Evolutionary conservation across 1,140 invertebrate genomes (phyloP).

Genomic region (Manduca sexta): DNA sequence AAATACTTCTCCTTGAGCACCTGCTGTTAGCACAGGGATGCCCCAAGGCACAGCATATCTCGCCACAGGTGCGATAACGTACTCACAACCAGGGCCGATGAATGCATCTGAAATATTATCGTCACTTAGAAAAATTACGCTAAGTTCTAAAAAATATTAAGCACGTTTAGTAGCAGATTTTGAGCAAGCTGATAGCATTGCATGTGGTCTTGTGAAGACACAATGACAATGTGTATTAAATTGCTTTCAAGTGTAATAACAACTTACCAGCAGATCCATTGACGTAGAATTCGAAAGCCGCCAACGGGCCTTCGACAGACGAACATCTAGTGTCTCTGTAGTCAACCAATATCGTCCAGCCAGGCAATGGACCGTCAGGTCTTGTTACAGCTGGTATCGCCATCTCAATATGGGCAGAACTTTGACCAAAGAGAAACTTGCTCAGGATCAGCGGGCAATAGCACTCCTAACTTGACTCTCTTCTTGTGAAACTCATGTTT

Average conservation of each 20-base stretch:
- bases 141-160: too few relatives aligned
- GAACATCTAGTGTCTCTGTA: constrained; percentile 86
- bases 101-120: constrained; percentile 83
- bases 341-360: constrained; percentile 79
- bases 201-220: too few relatives aligned
- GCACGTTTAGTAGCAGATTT: too few relatives aligned
- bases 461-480: constrained; percentile 77
- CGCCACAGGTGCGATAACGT: constrained; percentile 91
- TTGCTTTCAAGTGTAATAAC: too few relatives aligned
- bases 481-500: constrained; percentile 47
- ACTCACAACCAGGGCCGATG: constrained; percentile 93
- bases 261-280: constrained; percentile 78
- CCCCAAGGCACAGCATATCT: constrained; percentile 91
- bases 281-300: constrained; percentile 85
- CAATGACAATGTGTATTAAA: too few relatives aligned
- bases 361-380: constrained; percentile 75
- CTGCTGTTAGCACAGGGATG: constrained; percentile 89
- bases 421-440: constrained; percentile 79
- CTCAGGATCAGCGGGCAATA: constrained; percentile 77
- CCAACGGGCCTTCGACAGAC: constrained; percentile 83
- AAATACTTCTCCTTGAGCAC: constrained; percentile 88
- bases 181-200: too few relatives aligned
- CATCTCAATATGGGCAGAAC: constrained; percentile 83
- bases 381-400: constrained; percentile 79
- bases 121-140: too few relatives aligned